These are phyloP conservation scores for Paratilapia polleni DNA, from an alignment of 2,113 vertebrate species.

Conservation along the genomic window DNA sequence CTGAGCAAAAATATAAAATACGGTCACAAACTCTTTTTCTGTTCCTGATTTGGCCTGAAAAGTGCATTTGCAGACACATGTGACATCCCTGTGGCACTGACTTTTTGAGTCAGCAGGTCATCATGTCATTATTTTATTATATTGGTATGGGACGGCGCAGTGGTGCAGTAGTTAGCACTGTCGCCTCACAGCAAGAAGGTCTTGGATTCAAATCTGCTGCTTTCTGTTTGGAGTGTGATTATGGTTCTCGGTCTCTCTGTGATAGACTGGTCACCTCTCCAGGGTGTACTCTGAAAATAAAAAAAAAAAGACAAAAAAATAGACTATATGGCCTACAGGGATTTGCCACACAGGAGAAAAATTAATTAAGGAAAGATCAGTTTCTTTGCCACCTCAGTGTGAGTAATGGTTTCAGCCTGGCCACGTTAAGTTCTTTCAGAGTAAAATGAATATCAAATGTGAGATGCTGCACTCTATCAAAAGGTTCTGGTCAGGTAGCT, in stretches of 20 bases:
- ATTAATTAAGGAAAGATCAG: not conserved
- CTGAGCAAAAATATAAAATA: not conserved
- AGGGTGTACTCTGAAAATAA: not conserved
- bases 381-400: not conserved
- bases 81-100: not conserved
- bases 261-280: not conserved
- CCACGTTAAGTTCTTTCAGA: not conserved
- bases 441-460: not conserved
- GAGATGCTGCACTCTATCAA: not conserved
- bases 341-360: not conserved
- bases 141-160: too few species aligned
- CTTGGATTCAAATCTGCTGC: not conserved
- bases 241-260: not conserved
- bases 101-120: too few species aligned
- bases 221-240: not conserved
- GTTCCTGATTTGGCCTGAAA: not conserved
- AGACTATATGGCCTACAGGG: not conserved
- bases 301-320: not conserved
- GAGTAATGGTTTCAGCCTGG: not conserved
- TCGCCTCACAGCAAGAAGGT: not conserved
- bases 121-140: too few species aligned
- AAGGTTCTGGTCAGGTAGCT: not conserved
- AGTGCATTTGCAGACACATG: not conserved
- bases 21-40: not conserved
- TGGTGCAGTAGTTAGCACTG: not conserved